phyloP scores from a whole-genome alignment of 2,113 vertebrate species.

The Etheostoma spectabile region DNA sequence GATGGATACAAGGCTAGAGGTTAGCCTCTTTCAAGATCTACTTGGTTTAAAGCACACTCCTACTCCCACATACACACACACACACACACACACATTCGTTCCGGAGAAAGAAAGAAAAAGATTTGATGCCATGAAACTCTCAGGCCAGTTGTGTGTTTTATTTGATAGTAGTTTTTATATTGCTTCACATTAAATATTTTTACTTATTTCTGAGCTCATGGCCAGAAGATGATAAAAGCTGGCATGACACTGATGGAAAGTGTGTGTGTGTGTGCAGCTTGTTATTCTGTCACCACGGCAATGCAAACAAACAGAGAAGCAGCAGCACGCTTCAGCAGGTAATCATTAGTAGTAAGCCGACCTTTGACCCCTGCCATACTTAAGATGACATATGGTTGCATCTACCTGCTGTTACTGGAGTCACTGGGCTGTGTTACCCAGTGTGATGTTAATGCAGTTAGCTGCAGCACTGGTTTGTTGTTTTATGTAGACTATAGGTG shows the following conservation, averaged over 20 bases:
- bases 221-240: background rate
- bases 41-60: conserved; percentile 52
- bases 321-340: conserved; percentile 59
- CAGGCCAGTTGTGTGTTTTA: background rate
- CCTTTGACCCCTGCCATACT: conserved; percentile 63
- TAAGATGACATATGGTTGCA: conserved; percentile 55
- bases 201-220: background rate
- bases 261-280: conserved; percentile 9
- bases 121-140: background rate
- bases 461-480: conserved; percentile 3
- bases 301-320: conserved; percentile 54
- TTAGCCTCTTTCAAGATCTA: conserved; percentile 38
- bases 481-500: background rate
- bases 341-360: conserved; percentile 53
- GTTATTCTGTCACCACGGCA: conserved; percentile 44
- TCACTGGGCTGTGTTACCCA: conserved; percentile 26
- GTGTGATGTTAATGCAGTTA: conserved; percentile 15
- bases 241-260: background rate
- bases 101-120: background rate
- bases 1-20: conserved; percentile 21
- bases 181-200: conserved; percentile 1
- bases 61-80: conserved; percentile 39
- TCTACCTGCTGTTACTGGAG: conserved; percentile 71
- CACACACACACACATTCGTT: conserved; percentile 31
- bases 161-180: background rate